Base-by-base conservation (phyloP, 2,797 vertebrate species). In the Falco cherrug region DNA sequence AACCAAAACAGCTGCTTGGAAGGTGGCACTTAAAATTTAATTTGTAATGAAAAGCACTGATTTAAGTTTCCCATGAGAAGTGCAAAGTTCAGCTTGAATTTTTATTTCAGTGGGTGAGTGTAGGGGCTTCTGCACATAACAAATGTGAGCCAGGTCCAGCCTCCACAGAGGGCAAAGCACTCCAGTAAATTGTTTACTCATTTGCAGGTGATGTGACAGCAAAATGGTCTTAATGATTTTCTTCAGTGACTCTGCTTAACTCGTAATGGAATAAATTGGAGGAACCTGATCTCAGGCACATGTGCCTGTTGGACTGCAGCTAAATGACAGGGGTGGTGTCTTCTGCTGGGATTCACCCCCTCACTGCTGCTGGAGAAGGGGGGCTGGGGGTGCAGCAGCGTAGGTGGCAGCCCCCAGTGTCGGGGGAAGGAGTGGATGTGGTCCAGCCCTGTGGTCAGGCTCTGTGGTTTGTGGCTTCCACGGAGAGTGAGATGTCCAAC, bases 321-420 rank as follows among this genome's bases (percentile, higher is more conserved):
- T 59, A 26, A 76, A 24, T 21, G 59, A 19, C 43, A n/a, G 48
- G 35, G 31, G 15, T 10, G 14, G 54, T 1, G 3, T 54, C 59
- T 77, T 19, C 65, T 22, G 3, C 48, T 17, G 65, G 57, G 33
- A 6, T 29, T 81, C 1, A 0, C 21, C 16, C 31, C 28, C 39
- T 28, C 24, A 7, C 54, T 1, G 2, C 26, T 22, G 68, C 39
- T 26, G 81, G 67, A 25, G 16, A 2, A 1, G 0, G 4, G 16
- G 29, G 56, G 21, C 16, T 0, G 2, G 50, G 19, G 7, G 8
- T 39, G 41, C 1, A 1, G 57, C 21, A 29, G 18, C 4, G 1
- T 0, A 3, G 18, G 37, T 0, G 1, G 45, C 43, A 59, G 48
- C 28, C 56, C 24, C 43, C 2, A 1, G 6, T 18, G 47, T 16